Conservation (phyloP, 2,113 vertebrate genomes). For the Microcebus jonahi region DNA sequence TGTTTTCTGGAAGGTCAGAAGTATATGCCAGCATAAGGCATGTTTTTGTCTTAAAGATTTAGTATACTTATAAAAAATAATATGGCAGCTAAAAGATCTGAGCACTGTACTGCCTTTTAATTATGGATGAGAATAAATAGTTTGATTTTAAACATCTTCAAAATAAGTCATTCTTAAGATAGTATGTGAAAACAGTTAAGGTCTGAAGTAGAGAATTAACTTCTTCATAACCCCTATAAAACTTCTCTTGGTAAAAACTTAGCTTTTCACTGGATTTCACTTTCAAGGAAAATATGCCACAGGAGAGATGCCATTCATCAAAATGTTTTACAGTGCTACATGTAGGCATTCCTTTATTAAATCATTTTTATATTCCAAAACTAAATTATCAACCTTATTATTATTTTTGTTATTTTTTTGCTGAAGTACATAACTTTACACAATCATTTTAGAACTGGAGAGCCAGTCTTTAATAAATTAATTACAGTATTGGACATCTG, state of each 20-base stretch:
- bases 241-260: constrained; percentile 75
- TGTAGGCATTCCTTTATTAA: constrained; percentile 86
- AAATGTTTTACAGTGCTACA: constrained; percentile 87
- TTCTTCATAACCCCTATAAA: constrained; percentile 79
- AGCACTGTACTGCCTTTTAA: constrained; percentile 78
- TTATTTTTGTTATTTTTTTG: constrained; percentile 65
- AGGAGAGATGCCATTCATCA: constrained; percentile 81
- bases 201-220: constrained; percentile 78
- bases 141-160: constrained; percentile 81
- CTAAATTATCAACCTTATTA: constrained; percentile 82
- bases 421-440: constrained; percentile 88
- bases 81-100: constrained; percentile 75
- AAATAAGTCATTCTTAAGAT: constrained; percentile 82
- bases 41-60: constrained; percentile 72
- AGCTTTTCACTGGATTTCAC: constrained; percentile 78
- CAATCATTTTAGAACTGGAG: constrained; percentile 87
- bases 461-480: constrained; percentile 89
- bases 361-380: constrained; percentile 83
- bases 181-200: constrained; percentile 81
- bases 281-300: constrained; percentile 79
- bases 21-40: constrained; percentile 73
- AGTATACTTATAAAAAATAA: constrained; percentile 82
- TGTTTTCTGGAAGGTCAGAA: constrained; percentile 82
- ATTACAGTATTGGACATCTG: constrained; percentile 88
- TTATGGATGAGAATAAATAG: constrained; percentile 78